phyloP scores from a whole-genome alignment of 1,140 invertebrate genomes.

The Sweltsa coloradensis region DNA sequence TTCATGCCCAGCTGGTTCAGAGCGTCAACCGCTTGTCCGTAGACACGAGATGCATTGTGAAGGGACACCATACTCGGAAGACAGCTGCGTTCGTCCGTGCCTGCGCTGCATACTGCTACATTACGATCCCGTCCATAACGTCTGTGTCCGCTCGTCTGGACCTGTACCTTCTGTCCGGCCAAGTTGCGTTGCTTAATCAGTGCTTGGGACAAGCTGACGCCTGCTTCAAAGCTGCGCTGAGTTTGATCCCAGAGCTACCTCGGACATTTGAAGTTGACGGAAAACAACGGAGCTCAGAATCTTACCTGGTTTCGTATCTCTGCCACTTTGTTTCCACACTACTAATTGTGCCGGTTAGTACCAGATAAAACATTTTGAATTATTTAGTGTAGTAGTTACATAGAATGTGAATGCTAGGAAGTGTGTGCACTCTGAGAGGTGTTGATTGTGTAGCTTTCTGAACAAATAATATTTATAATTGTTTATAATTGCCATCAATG shows the following conservation, averaged over 20 bases:
- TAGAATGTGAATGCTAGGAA: too few relatives aligned
- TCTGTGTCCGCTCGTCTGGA: slow-evolving; percentile 62
- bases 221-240: slow-evolving; percentile 80
- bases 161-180: slow-evolving; percentile 76
- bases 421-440: too few relatives aligned
- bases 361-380: slow-evolving; percentile 10
- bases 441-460: too few relatives aligned
- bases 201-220: slow-evolving; percentile 91
- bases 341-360: slow-evolving; percentile 71
- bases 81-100: slow-evolving; percentile 77
- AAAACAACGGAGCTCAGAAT: slow-evolving; percentile 55
- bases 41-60: slow-evolving; percentile 56
- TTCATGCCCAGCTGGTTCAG: slow-evolving; percentile 75
- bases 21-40: slow-evolving; percentile 69
- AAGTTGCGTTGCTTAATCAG: slow-evolving; percentile 79
- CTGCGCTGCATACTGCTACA: slow-evolving; percentile 90
- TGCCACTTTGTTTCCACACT: slow-evolving; percentile 73
- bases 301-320: slow-evolving; percentile 56
- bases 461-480: too few relatives aligned
- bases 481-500: too few relatives aligned
- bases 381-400: not conserved
- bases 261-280: slow-evolving; percentile 62
- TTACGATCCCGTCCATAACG: slow-evolving; percentile 86
- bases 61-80: slow-evolving; percentile 65
- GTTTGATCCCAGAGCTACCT: slow-evolving; percentile 64